Base-by-base conservation (phyloP, 2,797 vertebrate genomes). In the Enteromius mattozi region DNA sequence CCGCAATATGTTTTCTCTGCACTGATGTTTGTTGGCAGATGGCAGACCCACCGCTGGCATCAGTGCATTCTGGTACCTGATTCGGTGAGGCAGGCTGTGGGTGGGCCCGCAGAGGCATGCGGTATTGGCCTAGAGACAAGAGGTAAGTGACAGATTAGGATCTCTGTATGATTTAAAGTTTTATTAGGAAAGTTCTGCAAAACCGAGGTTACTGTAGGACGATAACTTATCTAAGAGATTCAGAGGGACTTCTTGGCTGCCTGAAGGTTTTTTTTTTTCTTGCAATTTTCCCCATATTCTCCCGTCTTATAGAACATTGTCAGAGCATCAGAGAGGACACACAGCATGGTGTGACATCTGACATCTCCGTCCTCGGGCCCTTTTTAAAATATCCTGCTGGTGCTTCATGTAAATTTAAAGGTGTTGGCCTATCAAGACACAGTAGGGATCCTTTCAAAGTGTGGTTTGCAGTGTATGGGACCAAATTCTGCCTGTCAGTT, bases 21-120 rank as follows among this genome's bases (percentile, higher is more conserved):
- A 19, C 4, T 56, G 10, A 79, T 85, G 27, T 80, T 13, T 78
- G 7, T 40, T 78, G 63, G 81, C 91, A 97, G 96, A 81, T 97
- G 96, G 96, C 95, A 91, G 86, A 90, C 90, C 17, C 95, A 97
- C 63, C 94, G 90, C 71, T 97, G 96, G 96, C 92, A 92, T 83
- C 92, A 91, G 35, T 97, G 96, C 21, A 86, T 95, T 72, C 87
- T 96, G 49, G 96, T 95, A 42, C 96, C 96, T 0, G 95, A 94
- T 17, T 92, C 92, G 0, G 89, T 96, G 85, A 88, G 91, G 24
- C 94, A 94, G 81, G 85, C 86, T 51, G 86, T 90, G 8, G 89
- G 49, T 0, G 95, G 93, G 66, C 91, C 90, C 0, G 88, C 21
- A 0, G 96, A 97, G 81, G 78, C 92, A 0, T 97, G 96, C 70